phyloP scores from a whole-genome alignment of 2,888 invertebrate genomes.

The Sarcophaga subvicina region DNA sequence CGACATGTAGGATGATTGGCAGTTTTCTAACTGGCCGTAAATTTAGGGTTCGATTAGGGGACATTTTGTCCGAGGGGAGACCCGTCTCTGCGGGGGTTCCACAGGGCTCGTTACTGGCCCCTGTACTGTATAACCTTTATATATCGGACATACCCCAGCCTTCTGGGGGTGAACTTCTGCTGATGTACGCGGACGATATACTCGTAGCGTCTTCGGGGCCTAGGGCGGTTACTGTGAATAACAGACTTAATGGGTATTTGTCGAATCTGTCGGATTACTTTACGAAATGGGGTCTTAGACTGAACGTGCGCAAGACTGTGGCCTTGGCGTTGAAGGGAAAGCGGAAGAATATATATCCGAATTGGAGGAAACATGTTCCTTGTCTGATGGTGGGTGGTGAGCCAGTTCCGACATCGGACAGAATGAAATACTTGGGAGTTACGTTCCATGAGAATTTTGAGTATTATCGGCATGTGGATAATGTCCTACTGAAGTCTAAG shows the following conservation, averaged over 20 bases:
- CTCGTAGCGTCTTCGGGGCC: neutral
- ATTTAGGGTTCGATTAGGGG: neutral
- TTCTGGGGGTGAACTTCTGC: neutral
- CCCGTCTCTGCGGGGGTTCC: neutral
- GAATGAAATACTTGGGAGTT: neutral
- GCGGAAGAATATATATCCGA: neutral
- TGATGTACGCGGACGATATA: too few relatives aligned
- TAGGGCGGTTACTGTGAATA: too few relatives aligned
- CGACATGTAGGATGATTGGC: too few relatives aligned
- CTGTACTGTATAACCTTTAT: neutral
- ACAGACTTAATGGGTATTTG: neutral
- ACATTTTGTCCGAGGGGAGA: neutral
- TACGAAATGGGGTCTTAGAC: neutral
- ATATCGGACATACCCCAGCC: neutral
- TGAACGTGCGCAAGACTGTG: neutral
- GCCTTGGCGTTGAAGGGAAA: neutral
- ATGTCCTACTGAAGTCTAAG: neutral
- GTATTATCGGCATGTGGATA: neutral
- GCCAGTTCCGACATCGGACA: too few relatives aligned
- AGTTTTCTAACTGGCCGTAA: neutral
- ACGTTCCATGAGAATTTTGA: neutral
- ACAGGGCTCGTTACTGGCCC: conserved; percentile 8
- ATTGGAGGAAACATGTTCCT: neutral
- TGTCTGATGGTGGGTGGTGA: neutral
- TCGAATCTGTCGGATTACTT: neutral